phyloP scores from a whole-genome alignment of 2,797 vertebrate species.

The Mormyrops boulengeri region DNA sequence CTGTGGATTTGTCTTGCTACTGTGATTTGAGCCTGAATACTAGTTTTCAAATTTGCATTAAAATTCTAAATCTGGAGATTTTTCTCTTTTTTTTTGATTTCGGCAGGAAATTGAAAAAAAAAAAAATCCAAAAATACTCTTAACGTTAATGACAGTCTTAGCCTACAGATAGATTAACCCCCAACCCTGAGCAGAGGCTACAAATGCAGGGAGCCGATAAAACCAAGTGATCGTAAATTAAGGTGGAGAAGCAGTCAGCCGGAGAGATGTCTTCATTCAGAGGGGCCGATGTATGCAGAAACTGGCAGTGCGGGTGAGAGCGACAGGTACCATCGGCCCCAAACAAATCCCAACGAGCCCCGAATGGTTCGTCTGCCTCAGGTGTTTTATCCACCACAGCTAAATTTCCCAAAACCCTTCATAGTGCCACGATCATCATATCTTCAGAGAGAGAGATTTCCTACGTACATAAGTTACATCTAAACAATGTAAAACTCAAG shows the following conservation, averaged over 20 bases:
- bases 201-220: not conserved
- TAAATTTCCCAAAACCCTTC: not conserved
- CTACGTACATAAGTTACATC: not conserved
- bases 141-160: not conserved
- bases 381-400: not conserved
- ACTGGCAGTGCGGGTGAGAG: not conserved
- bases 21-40: slow-evolving; percentile 14
- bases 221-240: not conserved
- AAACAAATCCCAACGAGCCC: not conserved
- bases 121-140: not conserved
- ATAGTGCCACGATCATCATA: not conserved
- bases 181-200: not conserved
- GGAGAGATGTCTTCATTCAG: not conserved
- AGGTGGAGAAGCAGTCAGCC: not conserved
- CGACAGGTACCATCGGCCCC: not conserved
- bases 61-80: not conserved
- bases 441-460: not conserved
- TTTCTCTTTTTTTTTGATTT: not conserved
- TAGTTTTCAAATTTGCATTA: slow-evolving; percentile 11
- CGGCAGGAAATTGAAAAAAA: not conserved
- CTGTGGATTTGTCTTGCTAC: slow-evolving; percentile 6
- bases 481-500: not conserved
- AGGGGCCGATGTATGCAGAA: not conserved
- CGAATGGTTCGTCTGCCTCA: not conserved
- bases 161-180: not conserved